Base-by-base conservation (phyloP, 53 echinoderm and acorn worm species). In the Henricia sp. region DNA sequence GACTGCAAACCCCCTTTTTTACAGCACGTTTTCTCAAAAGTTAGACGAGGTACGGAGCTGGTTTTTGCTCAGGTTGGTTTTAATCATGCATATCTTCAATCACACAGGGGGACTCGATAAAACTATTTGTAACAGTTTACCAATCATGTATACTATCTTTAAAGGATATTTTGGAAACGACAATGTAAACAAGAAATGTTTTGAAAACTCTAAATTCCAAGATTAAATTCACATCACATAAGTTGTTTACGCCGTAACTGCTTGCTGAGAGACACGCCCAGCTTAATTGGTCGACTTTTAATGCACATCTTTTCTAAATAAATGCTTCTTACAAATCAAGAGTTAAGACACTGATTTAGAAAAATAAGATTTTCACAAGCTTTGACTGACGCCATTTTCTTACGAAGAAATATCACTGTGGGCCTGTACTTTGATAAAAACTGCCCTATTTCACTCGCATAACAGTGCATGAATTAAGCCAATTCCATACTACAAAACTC, bases 401-500 rank as follows among this genome's bases (percentile, higher is more conserved):
- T n/a, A n/a, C n/a, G n/a, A n/a, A n/a, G n/a, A n/a, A n/a, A n/a
- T n/a, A n/a, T 16, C 9, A 16, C 48, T 9, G 20, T n/a, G 21
- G 9, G 20, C 28, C 9, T 60, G 62, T 11, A 67, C 33, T 8
- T 19, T 32, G 3, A 11, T 6, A 67, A 32, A 32, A 6, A 14
- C 14, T 23, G 34, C 17, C 33, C 6, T 67, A 35, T 27, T 23
- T 23, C 29, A 67, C 28, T 19, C 3, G 67, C 10, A 19, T 67
- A 29, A 6, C 4, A 32, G 25, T 67, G 67, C 33, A 6, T 29
- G 4, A 27, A 67, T 3, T 16, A 9, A 48, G 16, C 9, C 16
- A 48, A 48, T 48, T 48, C 48, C 48, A 9, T 11, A 48, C 48
- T 11, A 16, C 16, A 48, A 26, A 20, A 58, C 90, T 85, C 92